A percentile compares a stretch with the other conserved stretches of the same genome.
phyloP scores from a whole-genome alignment of 2,797 vertebrate species.

The Lutjanus campechanus region DNA sequence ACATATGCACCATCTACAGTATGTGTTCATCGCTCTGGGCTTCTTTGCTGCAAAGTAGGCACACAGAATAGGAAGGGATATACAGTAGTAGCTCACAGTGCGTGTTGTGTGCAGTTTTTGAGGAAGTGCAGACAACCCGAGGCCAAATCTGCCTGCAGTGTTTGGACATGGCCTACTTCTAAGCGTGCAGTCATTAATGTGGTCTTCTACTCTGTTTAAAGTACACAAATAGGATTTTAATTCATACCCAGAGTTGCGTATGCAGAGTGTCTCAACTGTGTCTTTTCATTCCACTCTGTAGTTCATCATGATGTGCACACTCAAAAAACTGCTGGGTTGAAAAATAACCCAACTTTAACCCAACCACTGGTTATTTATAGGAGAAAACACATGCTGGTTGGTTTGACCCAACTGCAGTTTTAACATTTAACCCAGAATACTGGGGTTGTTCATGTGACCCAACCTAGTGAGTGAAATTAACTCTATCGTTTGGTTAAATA shows the following conservation, averaged over 20 bases:
- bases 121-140: conserved; percentile 77
- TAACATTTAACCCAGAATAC: too few relatives aligned
- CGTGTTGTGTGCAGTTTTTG: conserved; percentile 72
- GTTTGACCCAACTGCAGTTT: too few relatives aligned
- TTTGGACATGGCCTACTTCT: conserved; percentile 85
- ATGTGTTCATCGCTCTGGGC: conserved; percentile 49
- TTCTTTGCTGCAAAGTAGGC: conserved; percentile 56
- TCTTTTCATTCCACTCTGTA: conserved; percentile 38
- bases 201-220: conserved; percentile 66
- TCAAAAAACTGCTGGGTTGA: too few relatives aligned
- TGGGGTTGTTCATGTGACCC: too few relatives aligned
- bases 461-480: too few relatives aligned
- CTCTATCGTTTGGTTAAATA: too few relatives aligned
- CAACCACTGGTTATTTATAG: too few relatives aligned
- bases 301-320: conserved; percentile 1
- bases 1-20: conserved; percentile 42
- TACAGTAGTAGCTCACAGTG: conserved; percentile 49
- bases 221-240: conserved; percentile 76
- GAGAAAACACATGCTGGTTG: too few relatives aligned
- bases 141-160: conserved; percentile 80
- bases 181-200: conserved; percentile 73
- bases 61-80: conserved; percentile 56
- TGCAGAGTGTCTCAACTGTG: conserved; percentile 42
- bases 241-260: conserved; percentile 48
- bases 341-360: too few relatives aligned